A percentile compares a stretch with the other conserved stretches of the same genome.
These are phyloP conservation scores for Anagyrus pseudococci DNA, from an alignment of 2,888 invertebrate genomes.

Conservation along the genomic window DNA sequence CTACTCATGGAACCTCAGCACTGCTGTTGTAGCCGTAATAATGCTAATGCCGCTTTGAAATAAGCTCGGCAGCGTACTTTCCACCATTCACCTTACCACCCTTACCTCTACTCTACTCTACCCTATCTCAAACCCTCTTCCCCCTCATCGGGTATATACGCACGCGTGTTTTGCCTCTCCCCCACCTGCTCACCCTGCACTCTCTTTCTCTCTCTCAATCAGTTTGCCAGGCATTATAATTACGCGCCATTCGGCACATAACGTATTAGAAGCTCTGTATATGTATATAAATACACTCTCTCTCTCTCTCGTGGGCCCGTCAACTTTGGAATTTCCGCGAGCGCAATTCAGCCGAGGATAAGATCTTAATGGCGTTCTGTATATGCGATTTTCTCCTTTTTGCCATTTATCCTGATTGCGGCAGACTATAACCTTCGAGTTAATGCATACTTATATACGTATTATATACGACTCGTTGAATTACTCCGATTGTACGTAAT, in stretches of 20 bases:
- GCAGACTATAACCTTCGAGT: too few relatives aligned
- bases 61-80: constrained; percentile 22
- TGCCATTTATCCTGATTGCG: too few relatives aligned
- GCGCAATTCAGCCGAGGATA: neutral
- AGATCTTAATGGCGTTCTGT: neutral
- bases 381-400: too few relatives aligned
- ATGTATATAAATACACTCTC: neutral
- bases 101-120: too few relatives aligned
- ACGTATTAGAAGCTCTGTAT: too few relatives aligned
- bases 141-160: neutral
- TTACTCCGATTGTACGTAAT: too few relatives aligned
- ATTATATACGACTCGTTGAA: too few relatives aligned
- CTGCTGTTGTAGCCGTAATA: constrained; percentile 3
- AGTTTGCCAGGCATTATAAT: constrained; percentile 8
- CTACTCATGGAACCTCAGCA: too few relatives aligned
- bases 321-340: constrained; percentile 13
- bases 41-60: constrained; percentile 25
- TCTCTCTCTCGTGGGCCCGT: neutral
- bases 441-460: too few relatives aligned
- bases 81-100: too few relatives aligned
- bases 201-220: constrained; percentile 6
- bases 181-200: neutral
- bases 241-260: constrained; percentile 9
- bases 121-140: too few relatives aligned
- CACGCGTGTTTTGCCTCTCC: constrained; percentile 2